Conservation (phyloP, 2,113 vertebrate genomes). For the Pangasianodon gigas region DNA sequence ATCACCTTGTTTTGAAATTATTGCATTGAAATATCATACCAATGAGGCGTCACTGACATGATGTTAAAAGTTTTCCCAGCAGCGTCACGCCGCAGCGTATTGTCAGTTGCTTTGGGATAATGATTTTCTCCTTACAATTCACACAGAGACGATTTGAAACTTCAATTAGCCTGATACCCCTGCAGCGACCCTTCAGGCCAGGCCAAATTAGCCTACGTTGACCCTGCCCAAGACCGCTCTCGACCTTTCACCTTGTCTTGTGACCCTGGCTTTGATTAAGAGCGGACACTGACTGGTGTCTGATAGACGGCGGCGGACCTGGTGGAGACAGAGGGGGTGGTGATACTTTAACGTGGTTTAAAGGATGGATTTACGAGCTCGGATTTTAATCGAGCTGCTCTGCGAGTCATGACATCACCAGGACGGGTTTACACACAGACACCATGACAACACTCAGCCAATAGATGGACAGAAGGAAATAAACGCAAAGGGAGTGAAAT, state of each 20-base stretch:
- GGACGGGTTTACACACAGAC: constrained; percentile 36
- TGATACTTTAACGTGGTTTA: constrained; percentile 73
- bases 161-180: constrained; percentile 67
- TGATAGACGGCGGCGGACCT: constrained; percentile 68
- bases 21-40: not conserved
- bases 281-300: constrained; percentile 78
- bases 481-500: constrained; percentile 36
- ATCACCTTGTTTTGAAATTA: not conserved
- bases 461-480: constrained; percentile 50
- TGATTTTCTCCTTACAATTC: constrained; percentile 51
- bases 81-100: not conserved
- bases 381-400: constrained; percentile 77
- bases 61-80: not conserved
- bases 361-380: constrained; percentile 84
- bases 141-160: constrained; percentile 62
- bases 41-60: not conserved
- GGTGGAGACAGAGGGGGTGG: constrained; percentile 42
- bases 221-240: constrained; percentile 78
- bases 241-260: constrained; percentile 81
- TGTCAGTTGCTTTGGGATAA: not conserved
- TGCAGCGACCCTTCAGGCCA: constrained; percentile 55
- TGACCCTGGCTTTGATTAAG: constrained; percentile 81
- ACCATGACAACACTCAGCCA: constrained; percentile 61
- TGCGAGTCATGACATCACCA: constrained; percentile 66
- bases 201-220: constrained; percentile 73